Conservation (phyloP, 1,140 invertebrate species). For the Trichonephila inaurata region DNA sequence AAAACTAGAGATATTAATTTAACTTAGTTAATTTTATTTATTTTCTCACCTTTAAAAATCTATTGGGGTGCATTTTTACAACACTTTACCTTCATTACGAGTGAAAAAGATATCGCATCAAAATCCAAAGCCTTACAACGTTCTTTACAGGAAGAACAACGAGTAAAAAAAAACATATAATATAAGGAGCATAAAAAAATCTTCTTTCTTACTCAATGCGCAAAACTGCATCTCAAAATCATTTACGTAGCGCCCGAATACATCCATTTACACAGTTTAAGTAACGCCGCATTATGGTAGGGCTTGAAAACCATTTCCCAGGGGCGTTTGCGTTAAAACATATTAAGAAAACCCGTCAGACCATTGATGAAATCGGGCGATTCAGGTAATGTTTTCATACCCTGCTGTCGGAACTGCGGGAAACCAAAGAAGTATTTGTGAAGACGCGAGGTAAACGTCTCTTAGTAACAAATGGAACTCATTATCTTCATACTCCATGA, state of each 20-base stretch:
- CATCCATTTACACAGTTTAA: constrained; percentile 33
- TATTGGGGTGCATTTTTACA: too few relatives aligned
- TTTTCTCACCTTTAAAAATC: too few relatives aligned
- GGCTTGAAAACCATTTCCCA: background rate
- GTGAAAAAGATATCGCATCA: too few relatives aligned
- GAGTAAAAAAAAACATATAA: background rate
- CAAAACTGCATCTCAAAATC: background rate
- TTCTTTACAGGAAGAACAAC: background rate
- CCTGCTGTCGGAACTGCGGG: constrained; percentile 7
- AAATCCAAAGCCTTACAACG: too few relatives aligned
- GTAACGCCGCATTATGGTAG: background rate
- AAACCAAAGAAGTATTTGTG: constrained; percentile 16
- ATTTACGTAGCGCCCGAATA: background rate
- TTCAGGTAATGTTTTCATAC: constrained; percentile 33
- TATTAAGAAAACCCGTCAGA: constrained; percentile 23
- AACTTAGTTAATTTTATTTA: too few relatives aligned
- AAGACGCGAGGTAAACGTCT: constrained; percentile 34
- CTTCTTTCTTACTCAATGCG: background rate
- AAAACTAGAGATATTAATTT: too few relatives aligned
- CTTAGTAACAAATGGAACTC: constrained; percentile 61
- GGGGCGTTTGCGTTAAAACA: background rate
- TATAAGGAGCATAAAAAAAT: background rate
- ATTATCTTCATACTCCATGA: constrained; percentile 66
- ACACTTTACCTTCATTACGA: too few relatives aligned
- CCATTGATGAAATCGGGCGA: constrained; percentile 8